Conservation (phyloP, 35 echinoderm and acorn worm genomes). For the Ptychodera flava region DNA sequence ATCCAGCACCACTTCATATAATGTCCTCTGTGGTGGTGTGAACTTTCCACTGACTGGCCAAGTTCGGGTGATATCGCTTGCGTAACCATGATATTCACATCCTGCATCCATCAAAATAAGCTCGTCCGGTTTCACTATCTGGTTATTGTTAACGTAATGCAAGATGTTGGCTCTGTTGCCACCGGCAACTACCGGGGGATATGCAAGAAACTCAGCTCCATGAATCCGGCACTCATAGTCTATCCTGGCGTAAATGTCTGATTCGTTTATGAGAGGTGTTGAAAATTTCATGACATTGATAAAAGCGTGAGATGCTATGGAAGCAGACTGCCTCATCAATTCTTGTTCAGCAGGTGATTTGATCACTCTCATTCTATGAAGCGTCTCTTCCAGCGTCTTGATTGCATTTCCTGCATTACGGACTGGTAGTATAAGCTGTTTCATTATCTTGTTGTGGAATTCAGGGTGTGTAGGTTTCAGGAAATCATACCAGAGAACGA, state of each 20-base stretch:
- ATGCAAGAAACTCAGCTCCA: constrained; percentile 90
- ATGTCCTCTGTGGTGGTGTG: constrained; percentile 47
- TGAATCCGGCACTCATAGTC: constrained; percentile 62
- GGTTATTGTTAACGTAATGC: constrained; percentile 96
- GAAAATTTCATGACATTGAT: constrained; percentile 78
- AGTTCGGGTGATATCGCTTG: constrained; percentile 95
- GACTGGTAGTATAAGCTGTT: constrained; percentile 55
- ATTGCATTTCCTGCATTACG: constrained; percentile 61
- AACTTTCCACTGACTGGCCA: constrained; percentile 92
- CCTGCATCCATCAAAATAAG: constrained; percentile 97
- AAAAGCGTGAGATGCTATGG: constrained; percentile 75
- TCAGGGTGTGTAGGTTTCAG: constrained; percentile 46
- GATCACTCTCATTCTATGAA: constrained; percentile 72
- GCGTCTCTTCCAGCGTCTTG: constrained; percentile 71
- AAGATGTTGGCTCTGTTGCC: constrained; percentile 95
- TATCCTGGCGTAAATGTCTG: constrained; percentile 75
- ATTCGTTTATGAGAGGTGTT: constrained; percentile 69
- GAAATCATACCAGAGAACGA: constrained; percentile 86
- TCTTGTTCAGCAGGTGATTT: constrained; percentile 66
- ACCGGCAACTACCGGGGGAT: constrained; percentile 89
- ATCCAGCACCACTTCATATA: constrained; percentile 69
- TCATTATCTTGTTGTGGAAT: constrained; percentile 63
- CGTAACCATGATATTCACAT: constrained; percentile 96
- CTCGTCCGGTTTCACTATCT: constrained; percentile 58
- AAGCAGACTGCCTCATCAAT: constrained; percentile 61